Evolutionary conservation across 2,113 vertebrate species (phyloP).

Genomic region (Piaya cayana): DNA sequence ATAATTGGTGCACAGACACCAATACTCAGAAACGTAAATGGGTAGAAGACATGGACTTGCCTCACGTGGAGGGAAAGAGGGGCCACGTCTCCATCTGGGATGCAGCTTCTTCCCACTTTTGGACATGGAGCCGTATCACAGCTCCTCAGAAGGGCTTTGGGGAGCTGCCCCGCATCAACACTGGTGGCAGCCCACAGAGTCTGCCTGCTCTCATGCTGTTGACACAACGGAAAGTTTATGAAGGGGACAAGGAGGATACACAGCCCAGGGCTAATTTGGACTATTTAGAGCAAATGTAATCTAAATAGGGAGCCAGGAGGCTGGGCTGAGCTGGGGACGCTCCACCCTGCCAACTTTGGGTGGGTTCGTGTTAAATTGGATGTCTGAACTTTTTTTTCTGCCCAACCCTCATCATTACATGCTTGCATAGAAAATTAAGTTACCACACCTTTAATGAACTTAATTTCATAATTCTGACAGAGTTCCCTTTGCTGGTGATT

Average conservation of each 20-base stretch:
- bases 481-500: constrained; percentile 73
- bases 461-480: constrained; percentile 77
- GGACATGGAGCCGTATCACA: not conserved
- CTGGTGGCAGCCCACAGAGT: not conserved
- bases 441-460: constrained; percentile 81
- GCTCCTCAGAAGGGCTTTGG: not conserved
- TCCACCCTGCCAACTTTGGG: constrained; percentile 63
- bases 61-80: accelerated
- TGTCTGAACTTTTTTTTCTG: constrained; percentile 17
- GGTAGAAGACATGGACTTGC: not conserved
- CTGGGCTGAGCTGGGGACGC: constrained; percentile 25
- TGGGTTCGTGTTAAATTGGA: constrained; percentile 63
- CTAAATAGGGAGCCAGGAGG: constrained; percentile 37
- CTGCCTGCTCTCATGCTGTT: not conserved
- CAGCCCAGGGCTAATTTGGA: not conserved
- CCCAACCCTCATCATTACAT: constrained; percentile 62
- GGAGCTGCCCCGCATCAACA: not conserved
- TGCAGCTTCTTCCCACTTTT: not conserved
- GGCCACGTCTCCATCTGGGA: not conserved
- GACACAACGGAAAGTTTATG: not conserved
- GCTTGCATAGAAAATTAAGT: constrained; percentile 70
- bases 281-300: constrained; percentile 44
- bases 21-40: not conserved
- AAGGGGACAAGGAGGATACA: not conserved
- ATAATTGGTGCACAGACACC: accelerated